A percentile compares a stretch with the other conserved stretches of the same genome.
phyloP scores from a whole-genome alignment of 2,888 invertebrate genomes.

The Podabrus alpinus region DNA sequence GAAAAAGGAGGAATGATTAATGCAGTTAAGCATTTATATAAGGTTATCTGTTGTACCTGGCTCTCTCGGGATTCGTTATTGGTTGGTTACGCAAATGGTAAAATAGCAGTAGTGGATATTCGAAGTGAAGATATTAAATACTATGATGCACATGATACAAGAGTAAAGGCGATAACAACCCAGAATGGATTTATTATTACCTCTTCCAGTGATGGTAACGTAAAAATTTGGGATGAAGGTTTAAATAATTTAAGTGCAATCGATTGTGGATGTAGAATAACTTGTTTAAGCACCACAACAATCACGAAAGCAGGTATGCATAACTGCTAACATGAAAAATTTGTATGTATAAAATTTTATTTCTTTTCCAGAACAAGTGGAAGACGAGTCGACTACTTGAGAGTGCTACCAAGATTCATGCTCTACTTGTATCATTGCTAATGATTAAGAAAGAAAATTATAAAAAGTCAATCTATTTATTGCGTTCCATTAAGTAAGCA shows the following conservation, averaged over 20 bases:
- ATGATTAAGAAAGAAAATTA: too few relatives aligned
- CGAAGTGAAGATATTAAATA: conserved; percentile 57
- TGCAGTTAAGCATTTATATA: conserved; percentile 68
- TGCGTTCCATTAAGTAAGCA: not conserved
- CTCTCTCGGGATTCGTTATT: conserved; percentile 65
- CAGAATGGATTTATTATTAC: conserved; percentile 66
- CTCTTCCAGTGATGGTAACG: conserved; percentile 73
- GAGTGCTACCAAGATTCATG: not conserved
- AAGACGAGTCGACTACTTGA: not conserved
- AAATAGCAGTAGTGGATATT: conserved; percentile 64
- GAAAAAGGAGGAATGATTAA: conserved; percentile 72
- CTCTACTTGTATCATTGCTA: not conserved
- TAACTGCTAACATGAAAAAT: not conserved
- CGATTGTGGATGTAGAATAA: conserved; percentile 74
- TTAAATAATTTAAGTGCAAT: conserved; percentile 62
- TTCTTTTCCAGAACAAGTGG: not conserved
- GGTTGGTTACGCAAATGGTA: conserved; percentile 77
- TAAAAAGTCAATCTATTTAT: too few relatives aligned
- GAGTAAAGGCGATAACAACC: conserved; percentile 70
- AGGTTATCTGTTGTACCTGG: conserved; percentile 75
- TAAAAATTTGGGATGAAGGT: conserved; percentile 70
- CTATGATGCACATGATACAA: conserved; percentile 63
- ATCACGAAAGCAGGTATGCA: conserved; percentile 18
- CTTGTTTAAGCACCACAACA: conserved; percentile 66
- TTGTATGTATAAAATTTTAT: not conserved